A percentile compares a stretch with the other conserved stretches of the same genome.
phyloP scores from a whole-genome alignment of 2,888 invertebrate genomes.

The Scaptomyza flava region DNA sequence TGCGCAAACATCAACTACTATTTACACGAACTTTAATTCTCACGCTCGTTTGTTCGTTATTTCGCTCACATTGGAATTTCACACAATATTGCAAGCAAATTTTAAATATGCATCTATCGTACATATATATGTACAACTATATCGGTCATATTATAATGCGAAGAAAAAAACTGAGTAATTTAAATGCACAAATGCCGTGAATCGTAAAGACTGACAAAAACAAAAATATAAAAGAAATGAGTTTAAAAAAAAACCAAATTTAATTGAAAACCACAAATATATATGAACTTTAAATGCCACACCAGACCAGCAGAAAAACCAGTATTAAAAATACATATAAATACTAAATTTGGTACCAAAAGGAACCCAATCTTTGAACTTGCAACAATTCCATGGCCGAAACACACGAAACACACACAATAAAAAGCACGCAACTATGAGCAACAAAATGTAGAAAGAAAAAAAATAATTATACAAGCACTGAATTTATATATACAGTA shows the following conservation, averaged over 20 bases:
- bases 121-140: conserved; percentile 30
- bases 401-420: conserved; percentile 31
- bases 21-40: conserved; percentile 5
- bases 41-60: too few species aligned
- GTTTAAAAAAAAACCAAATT: conserved; percentile 13
- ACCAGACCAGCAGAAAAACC: conserved; percentile 38
- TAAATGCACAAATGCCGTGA: conserved; percentile 82
- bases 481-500: conserved; percentile 77
- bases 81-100: conserved; percentile 48
- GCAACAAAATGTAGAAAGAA: conserved; percentile 20
- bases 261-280: conserved; percentile 6
- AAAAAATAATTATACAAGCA: conserved; percentile 65
- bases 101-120: conserved; percentile 19
- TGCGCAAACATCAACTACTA: conserved; percentile 13
- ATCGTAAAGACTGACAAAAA: conserved; percentile 81
- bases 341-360: conserved; percentile 7
- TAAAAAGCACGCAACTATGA: conserved; percentile 55
- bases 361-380: conserved; percentile 26
- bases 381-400: conserved; percentile 60
- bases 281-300: conserved; percentile 30
- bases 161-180: conserved; percentile 60
- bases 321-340: conserved; percentile 36
- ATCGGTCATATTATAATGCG: conserved; percentile 60
- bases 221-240: conserved; percentile 22
- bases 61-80: conserved; percentile 40